These are phyloP conservation scores for Athalia circularis DNA, from an alignment of 2,888 invertebrate species.

Conservation along the genomic window DNA sequence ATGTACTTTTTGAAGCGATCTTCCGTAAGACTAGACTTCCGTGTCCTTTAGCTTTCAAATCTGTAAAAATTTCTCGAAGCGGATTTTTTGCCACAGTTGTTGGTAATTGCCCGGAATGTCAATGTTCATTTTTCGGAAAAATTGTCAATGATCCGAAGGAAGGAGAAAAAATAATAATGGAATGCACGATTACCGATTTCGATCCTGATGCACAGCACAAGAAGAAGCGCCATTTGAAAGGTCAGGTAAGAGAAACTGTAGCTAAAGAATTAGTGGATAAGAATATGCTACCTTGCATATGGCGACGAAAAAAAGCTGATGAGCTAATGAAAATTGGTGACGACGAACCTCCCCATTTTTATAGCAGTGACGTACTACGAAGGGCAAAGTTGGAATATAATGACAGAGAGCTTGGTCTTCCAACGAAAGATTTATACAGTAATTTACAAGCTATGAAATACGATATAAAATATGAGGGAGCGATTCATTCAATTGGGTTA, in stretches of 20 bases:
- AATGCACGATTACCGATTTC: conserved; percentile 7
- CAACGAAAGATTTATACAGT: background rate
- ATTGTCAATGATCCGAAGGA: conserved; percentile 11
- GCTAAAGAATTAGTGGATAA: conserved; percentile 9
- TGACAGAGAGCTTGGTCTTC: conserved; percentile 37
- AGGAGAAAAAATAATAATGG: conserved; percentile 5
- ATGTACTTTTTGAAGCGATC: conserved; percentile 1
- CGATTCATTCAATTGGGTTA: conserved; percentile 24
- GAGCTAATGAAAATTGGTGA: conserved; percentile 31
- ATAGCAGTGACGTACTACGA: background rate
- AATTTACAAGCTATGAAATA: conserved; percentile 23
- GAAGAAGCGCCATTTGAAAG: conserved; percentile 14
- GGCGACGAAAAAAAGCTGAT: conserved; percentile 21
- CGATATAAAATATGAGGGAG: conserved; percentile 5
- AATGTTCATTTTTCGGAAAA: background rate
- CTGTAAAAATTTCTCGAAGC: conserved; percentile 9
- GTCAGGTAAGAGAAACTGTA: background rate
- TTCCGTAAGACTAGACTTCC: background rate
- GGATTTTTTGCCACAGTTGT: conserved; percentile 11
- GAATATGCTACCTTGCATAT: conserved; percentile 29
- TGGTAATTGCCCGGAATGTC: conserved; percentile 17
- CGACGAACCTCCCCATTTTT: conserved; percentile 11
- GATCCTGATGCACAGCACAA: background rate
- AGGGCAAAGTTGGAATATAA: conserved; percentile 6
- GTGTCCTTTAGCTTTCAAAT: conserved; percentile 18